Conservation (phyloP, 1,140 invertebrate genomes). For the Lepidurus arcticus region DNA sequence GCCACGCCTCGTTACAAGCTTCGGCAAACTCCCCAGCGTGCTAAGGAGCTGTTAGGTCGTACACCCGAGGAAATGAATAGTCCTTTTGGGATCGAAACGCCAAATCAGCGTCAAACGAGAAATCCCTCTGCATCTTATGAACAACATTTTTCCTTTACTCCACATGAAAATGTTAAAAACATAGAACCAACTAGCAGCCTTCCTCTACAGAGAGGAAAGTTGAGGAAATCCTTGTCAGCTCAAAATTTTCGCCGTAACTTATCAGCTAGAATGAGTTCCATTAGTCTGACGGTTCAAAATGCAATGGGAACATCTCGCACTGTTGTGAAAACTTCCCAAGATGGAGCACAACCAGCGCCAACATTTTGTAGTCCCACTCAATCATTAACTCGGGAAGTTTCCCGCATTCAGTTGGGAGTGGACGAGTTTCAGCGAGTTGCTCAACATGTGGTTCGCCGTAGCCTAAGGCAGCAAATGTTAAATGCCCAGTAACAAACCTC, state of each 20-base stretch:
- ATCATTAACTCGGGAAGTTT: constrained; percentile 30
- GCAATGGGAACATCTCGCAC: constrained; percentile 9
- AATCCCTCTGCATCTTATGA: constrained; percentile 22
- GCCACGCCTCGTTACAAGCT: constrained; percentile 49
- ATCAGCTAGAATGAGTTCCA: constrained; percentile 1
- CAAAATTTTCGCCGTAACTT: neutral
- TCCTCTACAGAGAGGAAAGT: neutral
- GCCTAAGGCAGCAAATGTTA: constrained; percentile 32
- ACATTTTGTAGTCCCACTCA: constrained; percentile 23
- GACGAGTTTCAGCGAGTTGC: constrained; percentile 34
- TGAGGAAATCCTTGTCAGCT: constrained; percentile 21
- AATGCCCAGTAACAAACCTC: constrained; percentile 26
- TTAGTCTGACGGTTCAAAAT: constrained; percentile 25
- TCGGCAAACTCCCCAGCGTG: constrained; percentile 43
- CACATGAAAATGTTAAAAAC: constrained; percentile 39
- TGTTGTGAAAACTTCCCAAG: neutral
- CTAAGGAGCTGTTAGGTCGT: constrained; percentile 48
- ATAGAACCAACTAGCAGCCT: constrained; percentile 29
- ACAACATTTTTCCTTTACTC: constrained; percentile 10
- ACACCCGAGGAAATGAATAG: constrained; percentile 60
- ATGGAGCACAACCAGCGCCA: neutral
- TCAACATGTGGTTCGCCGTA: constrained; percentile 30
- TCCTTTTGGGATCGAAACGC: constrained; percentile 58
- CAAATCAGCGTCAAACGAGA: constrained; percentile 38
- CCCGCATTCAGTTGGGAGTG: constrained; percentile 29